Evolutionary conservation across 2,888 invertebrate genomes (phyloP), one percentile per base, ranked within the genome.

Genomic region (Hemicrepidius hirtus): DNA sequence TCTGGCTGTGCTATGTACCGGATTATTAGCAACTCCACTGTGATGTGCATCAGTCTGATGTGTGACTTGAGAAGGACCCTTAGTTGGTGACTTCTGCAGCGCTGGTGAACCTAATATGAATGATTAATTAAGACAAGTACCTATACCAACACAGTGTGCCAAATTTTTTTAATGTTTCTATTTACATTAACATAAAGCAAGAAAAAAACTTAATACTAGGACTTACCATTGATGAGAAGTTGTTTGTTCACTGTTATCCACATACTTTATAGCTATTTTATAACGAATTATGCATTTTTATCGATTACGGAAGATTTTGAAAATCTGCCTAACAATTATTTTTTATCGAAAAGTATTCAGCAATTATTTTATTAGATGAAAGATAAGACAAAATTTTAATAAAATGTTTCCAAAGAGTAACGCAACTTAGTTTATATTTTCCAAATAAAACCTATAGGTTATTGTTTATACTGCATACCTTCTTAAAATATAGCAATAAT

Each of bases 101-200:
- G 85, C 86, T 62, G 87, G 86, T 69, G 86, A 86, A 85, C 86
- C 87, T 87, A 85, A 83, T 84, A 85, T 76, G 85, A 85, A 86
- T 81, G 84, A 84, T 82, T 84, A 82, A 84, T 86, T 86, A 85
- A 86, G 86, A 86, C 83, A 84, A 81, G 83, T 85, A 82, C 83
- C 82, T 79, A 82, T 81, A 82, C 78, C 80, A 78, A 79, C 80
- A 82, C 84, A 84, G 82, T 82, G 82, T 85, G 84, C 86, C 86
- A 85, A 84, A 81, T 57, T 62, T 67, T n/a, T 32, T 44, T 44
- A 44, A 16, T 50, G 21, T 21, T 50, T 24, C 12, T n/a, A 32
- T 59, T 21, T 18, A 40, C 12, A 28, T 4, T 44, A 44, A 16
- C 16, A 12, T 18, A 44, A 44, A 44, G 44, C 16, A 16, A 44